These are phyloP conservation scores for Spodoptera littoralis DNA, from an alignment of 2,888 invertebrate genomes.

Conservation along the genomic window DNA sequence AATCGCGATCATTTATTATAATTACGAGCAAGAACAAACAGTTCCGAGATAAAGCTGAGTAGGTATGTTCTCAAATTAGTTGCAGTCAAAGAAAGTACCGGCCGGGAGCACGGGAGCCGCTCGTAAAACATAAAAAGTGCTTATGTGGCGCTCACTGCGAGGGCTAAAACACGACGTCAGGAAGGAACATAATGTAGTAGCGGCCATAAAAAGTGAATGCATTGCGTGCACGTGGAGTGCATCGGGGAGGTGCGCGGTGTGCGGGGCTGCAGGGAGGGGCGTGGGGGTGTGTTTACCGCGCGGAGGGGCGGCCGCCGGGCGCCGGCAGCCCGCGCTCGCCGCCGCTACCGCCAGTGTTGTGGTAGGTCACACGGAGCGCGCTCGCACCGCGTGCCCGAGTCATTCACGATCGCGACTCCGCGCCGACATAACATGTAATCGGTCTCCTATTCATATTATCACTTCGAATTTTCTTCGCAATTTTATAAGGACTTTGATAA, in stretches of 20 bases:
- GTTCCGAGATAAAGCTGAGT: constrained; percentile 55
- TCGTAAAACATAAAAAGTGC: constrained; percentile 87
- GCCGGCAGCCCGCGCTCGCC: constrained; percentile 59
- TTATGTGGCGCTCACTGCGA: constrained; percentile 83
- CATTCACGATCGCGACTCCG: constrained; percentile 80
- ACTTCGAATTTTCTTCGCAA: constrained; percentile 44
- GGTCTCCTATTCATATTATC: constrained; percentile 44
- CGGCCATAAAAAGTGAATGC: constrained; percentile 87
- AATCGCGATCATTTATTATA: constrained; percentile 30
- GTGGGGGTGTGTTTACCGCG: constrained; percentile 85
- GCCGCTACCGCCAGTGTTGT: constrained; percentile 88
- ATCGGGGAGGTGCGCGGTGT: constrained; percentile 65
- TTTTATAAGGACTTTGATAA: constrained; percentile 42
- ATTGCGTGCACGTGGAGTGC: constrained; percentile 86
- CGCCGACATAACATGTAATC: constrained; percentile 78
- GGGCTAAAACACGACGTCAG: constrained; percentile 83
- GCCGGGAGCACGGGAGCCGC: constrained; percentile 77
- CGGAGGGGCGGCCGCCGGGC: constrained; percentile 78
- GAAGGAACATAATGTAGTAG: constrained; percentile 87
- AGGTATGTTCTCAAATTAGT: constrained; percentile 76
- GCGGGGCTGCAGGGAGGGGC: constrained; percentile 70
- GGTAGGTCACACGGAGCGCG: constrained; percentile 89
- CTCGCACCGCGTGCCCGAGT: constrained; percentile 72
- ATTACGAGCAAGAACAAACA: constrained; percentile 51
- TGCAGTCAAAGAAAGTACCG: constrained; percentile 76